Conservation (phyloP, 2,797 vertebrate species). For the Chaetodon trifasciatus region DNA sequence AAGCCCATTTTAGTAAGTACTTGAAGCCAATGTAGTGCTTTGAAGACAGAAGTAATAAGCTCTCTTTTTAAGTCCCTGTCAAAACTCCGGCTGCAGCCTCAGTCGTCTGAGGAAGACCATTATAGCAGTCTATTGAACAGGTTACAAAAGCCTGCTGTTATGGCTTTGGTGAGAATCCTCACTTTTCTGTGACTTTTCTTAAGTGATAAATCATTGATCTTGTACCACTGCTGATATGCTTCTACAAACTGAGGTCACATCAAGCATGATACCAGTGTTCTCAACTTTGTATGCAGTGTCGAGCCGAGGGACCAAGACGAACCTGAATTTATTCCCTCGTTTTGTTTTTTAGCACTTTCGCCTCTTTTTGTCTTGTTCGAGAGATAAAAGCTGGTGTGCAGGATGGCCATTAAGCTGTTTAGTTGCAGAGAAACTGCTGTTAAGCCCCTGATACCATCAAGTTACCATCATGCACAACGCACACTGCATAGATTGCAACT, state of each 20-base stretch:
- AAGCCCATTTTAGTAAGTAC: background rate
- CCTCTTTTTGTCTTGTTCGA: background rate
- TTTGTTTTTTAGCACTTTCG: background rate
- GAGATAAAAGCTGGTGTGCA: background rate
- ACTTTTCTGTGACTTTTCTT: slow-evolving; percentile 1
- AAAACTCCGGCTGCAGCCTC: background rate
- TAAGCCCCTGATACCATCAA: background rate
- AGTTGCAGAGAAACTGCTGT: background rate
- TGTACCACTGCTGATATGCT: background rate
- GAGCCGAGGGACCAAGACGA: background rate
- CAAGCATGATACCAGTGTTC: background rate
- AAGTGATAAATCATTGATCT: background rate
- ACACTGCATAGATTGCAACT: background rate
- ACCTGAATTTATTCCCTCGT: background rate
- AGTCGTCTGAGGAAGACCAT: background rate
- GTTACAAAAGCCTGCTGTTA: background rate
- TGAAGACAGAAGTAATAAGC: slow-evolving; percentile 4
- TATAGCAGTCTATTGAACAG: background rate
- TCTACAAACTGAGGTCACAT: background rate
- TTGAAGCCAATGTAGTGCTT: slow-evolving; percentile 6
- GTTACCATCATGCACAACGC: background rate
- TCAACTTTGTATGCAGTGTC: background rate
- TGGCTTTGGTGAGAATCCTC: background rate
- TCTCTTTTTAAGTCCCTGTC: slow-evolving; percentile 7
- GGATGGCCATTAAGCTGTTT: background rate